Base-by-base conservation (phyloP, 2,113 vertebrate species). In the Rhabdomys dilectus region DNA sequence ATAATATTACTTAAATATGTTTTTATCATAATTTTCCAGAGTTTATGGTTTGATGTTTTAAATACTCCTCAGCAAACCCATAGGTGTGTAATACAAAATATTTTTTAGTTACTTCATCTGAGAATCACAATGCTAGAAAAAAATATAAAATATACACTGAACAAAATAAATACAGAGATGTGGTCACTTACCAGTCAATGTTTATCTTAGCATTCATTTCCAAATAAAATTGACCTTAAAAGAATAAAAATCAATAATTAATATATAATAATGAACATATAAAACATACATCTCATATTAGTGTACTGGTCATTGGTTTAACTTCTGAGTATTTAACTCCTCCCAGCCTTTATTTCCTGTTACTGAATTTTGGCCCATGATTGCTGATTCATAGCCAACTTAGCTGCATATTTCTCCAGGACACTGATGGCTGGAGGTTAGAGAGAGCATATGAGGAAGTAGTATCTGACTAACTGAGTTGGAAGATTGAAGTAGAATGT, bases 111-210 rank as follows among this genome's bases (percentile, higher is more conserved):
- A 76, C 19, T 21, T 73, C 5, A 12, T 80, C 87, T 88, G 34
- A 81, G 36, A 36, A 56, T 1, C 6, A 90, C 3, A 1, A 36
- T n/a, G 5, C 2, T 48, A 91, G 22, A 80, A 88, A 45, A 45
- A 11, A 58, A 5, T 34, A 2, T 4, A 66, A 17, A 73, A 66
- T 51, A 73, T 39, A 3, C 87, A 53, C 12, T 68, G 31, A 19
- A 26, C 34, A 76, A 96, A 64, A 39, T 5, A 1, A 48, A 31
- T 3, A 62, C n/a, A 87, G 34, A 96, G 89, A 77, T 8, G 1
- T 19, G 8, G 12, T 87, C 60, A 96, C 97, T 96, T 96, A 98
- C 97, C 95, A 87, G 56, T 92, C 89, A 89, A 48, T 76, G 95
- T 70, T 92, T 7, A 39, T 89, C 73, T 91, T 53, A 36, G 56